A percentile compares a stretch with the other conserved stretches of the same genome.
Evolutionary conservation across 2,888 invertebrate genomes (phyloP).

Genomic region (Diadegma fenestrale): DNA sequence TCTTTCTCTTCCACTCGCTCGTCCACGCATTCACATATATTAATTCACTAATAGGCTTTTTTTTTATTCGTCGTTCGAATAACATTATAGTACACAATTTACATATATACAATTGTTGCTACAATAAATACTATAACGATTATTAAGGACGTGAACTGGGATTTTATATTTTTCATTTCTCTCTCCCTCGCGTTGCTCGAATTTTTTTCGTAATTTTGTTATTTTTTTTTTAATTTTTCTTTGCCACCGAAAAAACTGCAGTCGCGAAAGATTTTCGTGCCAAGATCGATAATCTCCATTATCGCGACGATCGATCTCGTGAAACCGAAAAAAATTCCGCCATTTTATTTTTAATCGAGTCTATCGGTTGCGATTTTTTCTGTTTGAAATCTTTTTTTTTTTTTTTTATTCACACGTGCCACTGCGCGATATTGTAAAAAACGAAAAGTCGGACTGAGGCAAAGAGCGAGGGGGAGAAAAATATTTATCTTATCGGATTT

Average conservation of each 20-base stretch:
- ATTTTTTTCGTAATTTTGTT: neutral
- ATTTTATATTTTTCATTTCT: slow-evolving; percentile 41
- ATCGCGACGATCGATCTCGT: neutral
- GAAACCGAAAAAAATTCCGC: neutral
- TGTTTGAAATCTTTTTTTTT: too few species aligned
- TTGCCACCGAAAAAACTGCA: neutral
- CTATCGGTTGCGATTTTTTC: slow-evolving; percentile 30
- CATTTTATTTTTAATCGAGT: slow-evolving; percentile 49
- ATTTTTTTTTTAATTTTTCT: neutral
- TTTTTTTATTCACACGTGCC: slow-evolving; percentile 64
- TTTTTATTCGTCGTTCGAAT: slow-evolving; percentile 26
- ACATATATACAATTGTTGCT: slow-evolving; percentile 82
- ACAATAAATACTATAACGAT: slow-evolving; percentile 78
- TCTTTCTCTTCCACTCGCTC: slow-evolving; percentile 71
- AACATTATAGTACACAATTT: slow-evolving; percentile 83
- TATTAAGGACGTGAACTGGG: slow-evolving; percentile 72
- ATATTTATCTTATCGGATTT: slow-evolving; percentile 63
- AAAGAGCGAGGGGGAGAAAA: slow-evolving; percentile 38
- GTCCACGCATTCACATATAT: slow-evolving; percentile 70
- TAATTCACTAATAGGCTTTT: slow-evolving; percentile 68
- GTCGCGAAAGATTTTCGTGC: neutral
- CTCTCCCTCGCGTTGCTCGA: neutral
- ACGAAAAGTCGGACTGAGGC: neutral
- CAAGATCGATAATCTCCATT: neutral
- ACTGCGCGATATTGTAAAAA: slow-evolving; percentile 38